A percentile compares a stretch with the other conserved stretches of the same genome.
Conservation (phyloP, 2,797 vertebrate genomes). For the Calcarius lapponicus region DNA sequence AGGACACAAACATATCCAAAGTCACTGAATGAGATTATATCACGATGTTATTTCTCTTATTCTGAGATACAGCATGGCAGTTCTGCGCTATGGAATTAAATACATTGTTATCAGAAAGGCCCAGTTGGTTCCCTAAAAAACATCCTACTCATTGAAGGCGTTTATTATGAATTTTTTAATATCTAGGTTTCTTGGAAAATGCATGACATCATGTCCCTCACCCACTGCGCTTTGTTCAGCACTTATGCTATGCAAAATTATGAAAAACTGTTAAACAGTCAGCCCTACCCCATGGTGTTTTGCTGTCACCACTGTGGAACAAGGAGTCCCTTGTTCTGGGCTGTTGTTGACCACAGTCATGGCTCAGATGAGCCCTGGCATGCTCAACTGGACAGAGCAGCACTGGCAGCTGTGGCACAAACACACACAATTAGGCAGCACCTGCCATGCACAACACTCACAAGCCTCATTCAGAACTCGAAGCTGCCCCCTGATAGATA, state of each 20-base stretch:
- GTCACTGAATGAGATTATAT: background rate
- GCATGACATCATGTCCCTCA: background rate
- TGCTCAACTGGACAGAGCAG: conserved; percentile 60
- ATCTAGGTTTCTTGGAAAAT: background rate
- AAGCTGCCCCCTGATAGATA: background rate
- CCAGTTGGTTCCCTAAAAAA: background rate
- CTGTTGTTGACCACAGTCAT: conserved; percentile 24
- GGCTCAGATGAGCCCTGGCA: conserved; percentile 56
- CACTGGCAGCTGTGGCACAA: conserved; percentile 59
- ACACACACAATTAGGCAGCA: conserved; percentile 60
- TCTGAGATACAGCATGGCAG: background rate
- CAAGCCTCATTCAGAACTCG: background rate
- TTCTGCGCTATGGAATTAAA: background rate
- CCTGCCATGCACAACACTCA: conserved; percentile 1
- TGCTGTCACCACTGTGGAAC: background rate
- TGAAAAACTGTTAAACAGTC: background rate
- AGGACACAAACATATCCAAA: background rate
- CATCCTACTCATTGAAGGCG: background rate
- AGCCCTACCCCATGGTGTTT: background rate
- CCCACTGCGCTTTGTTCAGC: conserved; percentile 44
- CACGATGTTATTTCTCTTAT: background rate
- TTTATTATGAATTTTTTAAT: background rate
- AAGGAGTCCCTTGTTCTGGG: conserved; percentile 47
- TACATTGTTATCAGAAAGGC: background rate
- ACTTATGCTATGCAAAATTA: background rate